Percentiles rank a stretch among this genome's conserved stretches.
Evolutionary conservation across 2,888 invertebrate species (phyloP).

Genomic region (Drosophila maculinotata): DNA sequence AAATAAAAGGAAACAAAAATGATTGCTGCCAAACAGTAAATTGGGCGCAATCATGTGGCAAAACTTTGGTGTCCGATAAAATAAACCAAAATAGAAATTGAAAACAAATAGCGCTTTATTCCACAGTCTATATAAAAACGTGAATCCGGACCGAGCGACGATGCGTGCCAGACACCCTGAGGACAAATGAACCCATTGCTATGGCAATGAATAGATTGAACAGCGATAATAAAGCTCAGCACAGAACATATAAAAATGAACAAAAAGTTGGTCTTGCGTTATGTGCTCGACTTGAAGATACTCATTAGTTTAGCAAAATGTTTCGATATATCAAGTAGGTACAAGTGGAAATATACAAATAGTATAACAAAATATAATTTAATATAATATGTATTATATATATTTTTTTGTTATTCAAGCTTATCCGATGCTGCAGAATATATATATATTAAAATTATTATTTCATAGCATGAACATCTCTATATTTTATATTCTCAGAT

Average conservation of each 20-base stretch:
- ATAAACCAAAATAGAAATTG: constrained; percentile 10
- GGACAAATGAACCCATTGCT: constrained; percentile 32
- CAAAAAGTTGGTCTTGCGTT: background rate
- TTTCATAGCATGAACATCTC: no score
- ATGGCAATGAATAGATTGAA: constrained; percentile 29
- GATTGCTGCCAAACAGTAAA: constrained; percentile 41
- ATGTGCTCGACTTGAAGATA: background rate
- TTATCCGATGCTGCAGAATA: no score
- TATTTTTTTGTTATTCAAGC: no score
- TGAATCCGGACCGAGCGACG: constrained; percentile 7
- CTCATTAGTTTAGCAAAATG: no score
- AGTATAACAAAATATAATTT: no score
- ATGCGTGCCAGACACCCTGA: constrained; percentile 40
- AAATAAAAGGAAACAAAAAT: constrained; percentile 19
- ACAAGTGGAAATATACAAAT: no score
- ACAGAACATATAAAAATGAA: constrained; percentile 3
- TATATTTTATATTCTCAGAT: no score
- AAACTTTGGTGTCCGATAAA: constrained; percentile 39
- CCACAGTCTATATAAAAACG: background rate
- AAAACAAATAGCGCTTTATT: constrained; percentile 6
- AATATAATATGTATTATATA: no score
- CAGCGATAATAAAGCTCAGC: constrained; percentile 32
- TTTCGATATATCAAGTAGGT: no score
- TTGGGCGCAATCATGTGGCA: constrained; percentile 54
- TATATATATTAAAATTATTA: no score